Conservation (phyloP, 2,113 vertebrate genomes). For the Seriola rivoliana region DNA sequence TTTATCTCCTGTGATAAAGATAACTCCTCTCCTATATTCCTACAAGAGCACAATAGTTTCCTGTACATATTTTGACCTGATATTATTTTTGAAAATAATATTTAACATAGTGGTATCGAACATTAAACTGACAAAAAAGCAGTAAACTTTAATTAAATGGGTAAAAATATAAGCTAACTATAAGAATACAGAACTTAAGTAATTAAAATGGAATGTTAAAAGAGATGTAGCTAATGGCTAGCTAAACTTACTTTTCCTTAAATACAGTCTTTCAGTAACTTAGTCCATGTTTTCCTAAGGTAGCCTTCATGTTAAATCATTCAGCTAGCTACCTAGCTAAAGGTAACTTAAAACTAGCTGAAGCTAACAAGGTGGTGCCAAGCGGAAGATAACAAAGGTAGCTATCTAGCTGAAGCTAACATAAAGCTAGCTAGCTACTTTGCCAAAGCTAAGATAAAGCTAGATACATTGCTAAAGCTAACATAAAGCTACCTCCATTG, state of each 20-base stretch:
- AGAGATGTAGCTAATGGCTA: too few species aligned
- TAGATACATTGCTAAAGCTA: not conserved
- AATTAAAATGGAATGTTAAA: not conserved
- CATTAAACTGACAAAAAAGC: too few species aligned
- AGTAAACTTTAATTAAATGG: too few species aligned
- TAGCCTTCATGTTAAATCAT: too few species aligned
- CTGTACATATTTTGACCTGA: not conserved
- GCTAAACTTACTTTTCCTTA: too few species aligned
- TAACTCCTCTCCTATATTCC: not conserved
- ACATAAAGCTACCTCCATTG: not conserved
- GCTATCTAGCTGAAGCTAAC: too few species aligned
- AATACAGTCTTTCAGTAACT: not conserved
- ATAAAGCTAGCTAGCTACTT: not conserved
- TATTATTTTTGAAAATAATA: not conserved
- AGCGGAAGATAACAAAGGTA: too few species aligned
- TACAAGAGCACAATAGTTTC: not conserved
- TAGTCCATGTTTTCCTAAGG: not conserved
- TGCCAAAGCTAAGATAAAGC: not conserved
- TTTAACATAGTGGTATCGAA: too few species aligned
- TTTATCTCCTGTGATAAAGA: conserved; percentile 7
- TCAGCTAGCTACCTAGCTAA: too few species aligned
- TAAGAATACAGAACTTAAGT: not conserved
- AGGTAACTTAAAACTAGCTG: too few species aligned
- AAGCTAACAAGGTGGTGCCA: too few species aligned
- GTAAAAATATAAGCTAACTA: not conserved